A percentile compares a stretch with the other conserved stretches of the same genome.
These are phyloP conservation scores for Acleris sparsana DNA, from an alignment of 2,888 invertebrate species.

Conservation along the genomic window DNA sequence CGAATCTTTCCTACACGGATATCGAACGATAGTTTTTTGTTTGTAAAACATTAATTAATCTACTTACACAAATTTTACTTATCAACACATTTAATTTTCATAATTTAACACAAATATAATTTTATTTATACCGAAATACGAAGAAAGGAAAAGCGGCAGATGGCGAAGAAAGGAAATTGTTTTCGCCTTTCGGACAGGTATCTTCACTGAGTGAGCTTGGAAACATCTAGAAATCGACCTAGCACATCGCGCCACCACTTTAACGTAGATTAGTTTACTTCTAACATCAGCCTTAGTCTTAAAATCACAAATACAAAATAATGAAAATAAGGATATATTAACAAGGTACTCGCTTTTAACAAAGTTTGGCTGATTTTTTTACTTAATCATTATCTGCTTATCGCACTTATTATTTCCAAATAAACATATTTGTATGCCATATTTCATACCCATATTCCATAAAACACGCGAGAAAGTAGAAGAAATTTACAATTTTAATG, in stretches of 20 bases:
- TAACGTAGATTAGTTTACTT: slow-evolving; percentile 16
- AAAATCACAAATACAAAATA: neutral
- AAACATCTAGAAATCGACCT: slow-evolving; percentile 6
- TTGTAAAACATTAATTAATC: too few species aligned
- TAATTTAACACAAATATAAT: slow-evolving; percentile 39
- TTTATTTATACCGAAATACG: slow-evolving; percentile 53
- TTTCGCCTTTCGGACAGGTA: slow-evolving; percentile 93
- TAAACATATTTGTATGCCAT: neutral
- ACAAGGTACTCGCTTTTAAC: slow-evolving; percentile 7
- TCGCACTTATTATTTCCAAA: slow-evolving; percentile 3
- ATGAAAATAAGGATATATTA: too few species aligned
- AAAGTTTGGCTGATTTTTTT: slow-evolving; percentile 4
- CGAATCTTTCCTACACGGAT: too few species aligned
- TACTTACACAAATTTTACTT: slow-evolving; percentile 1
- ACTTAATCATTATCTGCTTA: slow-evolving; percentile 18
- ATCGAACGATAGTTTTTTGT: too few species aligned
- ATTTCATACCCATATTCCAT: too few species aligned
- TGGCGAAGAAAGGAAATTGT: slow-evolving; percentile 88
- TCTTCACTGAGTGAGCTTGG: slow-evolving; percentile 45
- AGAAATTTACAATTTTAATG: neutral
- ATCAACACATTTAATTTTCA: slow-evolving; percentile 20
- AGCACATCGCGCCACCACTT: slow-evolving; percentile 3
- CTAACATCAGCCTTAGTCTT: slow-evolving; percentile 5
- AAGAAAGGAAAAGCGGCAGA: slow-evolving; percentile 91
- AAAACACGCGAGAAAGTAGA: neutral